Base-by-base conservation (phyloP, 1,140 invertebrate species). In the Conus ventricosus region DNA sequence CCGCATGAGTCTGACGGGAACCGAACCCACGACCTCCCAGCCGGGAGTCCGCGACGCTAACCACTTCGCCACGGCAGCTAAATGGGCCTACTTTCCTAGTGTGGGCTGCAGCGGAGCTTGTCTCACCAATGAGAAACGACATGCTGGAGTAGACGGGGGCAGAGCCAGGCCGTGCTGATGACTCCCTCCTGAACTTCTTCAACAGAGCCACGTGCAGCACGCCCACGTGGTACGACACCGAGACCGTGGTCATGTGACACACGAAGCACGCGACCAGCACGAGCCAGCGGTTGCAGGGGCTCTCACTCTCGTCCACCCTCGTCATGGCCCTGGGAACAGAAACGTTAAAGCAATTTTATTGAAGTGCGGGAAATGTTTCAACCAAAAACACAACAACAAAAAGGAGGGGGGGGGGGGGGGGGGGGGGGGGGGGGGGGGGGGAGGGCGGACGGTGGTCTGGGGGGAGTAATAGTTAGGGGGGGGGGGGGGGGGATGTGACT, bases 131-230 rank as follows among this genome's bases (percentile, higher is more conserved):
- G 23, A 89, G 53, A 0, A 60, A 81, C 20, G 87, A 83, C 80
- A 83, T 81, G 57, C 85, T 83, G 60, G 85, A 75, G 80, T 87
- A 89, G 60, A 89, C 25, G 51, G 88, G n/a, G 83, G 54, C 85
- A 85, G 0, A 89, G 84, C 88, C 88, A 89, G 5, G 88, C 55
- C 15, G 82, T 87, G 27, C 23, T 60, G 13, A 81, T 51, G 15
- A 89, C 85, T 55, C 84, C 67, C 78, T 83, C 25, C n/a, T 60
- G 13, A 51, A 87, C 10, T 81, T 82, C 17, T 87, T 80, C 20
- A 89, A 55, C 80, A 89, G 63, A 0, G 85, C 88, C 25, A 89
- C 80, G 80, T 89, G 85, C 53, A 89, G n/a, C 13, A 89, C 88
- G 1, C 88, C 88, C 6, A 84, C 53, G 63, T 85, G 84, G 39